phyloP scores from a whole-genome alignment of 2,797 vertebrate species.

The Phrynocephalus vlangalii region DNA sequence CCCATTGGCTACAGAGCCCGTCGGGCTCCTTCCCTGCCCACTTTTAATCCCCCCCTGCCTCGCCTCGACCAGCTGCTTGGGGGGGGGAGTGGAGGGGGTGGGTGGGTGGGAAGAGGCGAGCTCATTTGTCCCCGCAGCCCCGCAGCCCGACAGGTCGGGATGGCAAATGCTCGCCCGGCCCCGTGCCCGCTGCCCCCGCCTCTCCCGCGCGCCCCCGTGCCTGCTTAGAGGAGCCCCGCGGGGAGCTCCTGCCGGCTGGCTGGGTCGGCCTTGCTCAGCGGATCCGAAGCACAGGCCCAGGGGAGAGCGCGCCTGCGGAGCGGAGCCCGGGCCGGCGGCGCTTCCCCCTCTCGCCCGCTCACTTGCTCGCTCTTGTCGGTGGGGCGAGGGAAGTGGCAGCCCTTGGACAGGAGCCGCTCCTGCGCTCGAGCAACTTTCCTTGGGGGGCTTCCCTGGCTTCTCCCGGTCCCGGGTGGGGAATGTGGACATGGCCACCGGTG shows the following conservation, averaged over 20 bases:
- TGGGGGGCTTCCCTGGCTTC: conserved; percentile 23
- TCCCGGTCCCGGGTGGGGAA: conserved; percentile 48
- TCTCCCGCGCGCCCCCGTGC: neutral
- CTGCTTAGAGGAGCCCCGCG: too few relatives aligned
- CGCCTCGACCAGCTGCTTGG: neutral
- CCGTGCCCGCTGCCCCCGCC: neutral
- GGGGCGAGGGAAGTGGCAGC: neutral
- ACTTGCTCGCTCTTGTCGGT: neutral
- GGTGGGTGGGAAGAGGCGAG: neutral
- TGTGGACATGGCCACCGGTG: conserved; percentile 48
- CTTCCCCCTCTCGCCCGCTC: neutral
- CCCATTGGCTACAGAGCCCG: too few relatives aligned
- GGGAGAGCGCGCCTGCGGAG: too few relatives aligned
- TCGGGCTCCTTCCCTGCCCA: too few relatives aligned
- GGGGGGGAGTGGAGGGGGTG: neutral
- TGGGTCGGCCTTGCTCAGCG: too few relatives aligned
- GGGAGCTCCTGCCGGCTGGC: too few relatives aligned
- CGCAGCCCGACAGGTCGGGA: neutral
- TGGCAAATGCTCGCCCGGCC: neutral
- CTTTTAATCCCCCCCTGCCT: too few relatives aligned
- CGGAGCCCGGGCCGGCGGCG: neutral
- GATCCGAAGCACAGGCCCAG: too few relatives aligned
- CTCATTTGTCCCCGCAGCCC: too few relatives aligned
- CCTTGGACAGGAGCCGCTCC: too few relatives aligned
- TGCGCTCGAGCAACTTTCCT: too few relatives aligned